Base-by-base conservation (phyloP, 2,113 vertebrate species). In the Ceyx melanurus region DNA sequence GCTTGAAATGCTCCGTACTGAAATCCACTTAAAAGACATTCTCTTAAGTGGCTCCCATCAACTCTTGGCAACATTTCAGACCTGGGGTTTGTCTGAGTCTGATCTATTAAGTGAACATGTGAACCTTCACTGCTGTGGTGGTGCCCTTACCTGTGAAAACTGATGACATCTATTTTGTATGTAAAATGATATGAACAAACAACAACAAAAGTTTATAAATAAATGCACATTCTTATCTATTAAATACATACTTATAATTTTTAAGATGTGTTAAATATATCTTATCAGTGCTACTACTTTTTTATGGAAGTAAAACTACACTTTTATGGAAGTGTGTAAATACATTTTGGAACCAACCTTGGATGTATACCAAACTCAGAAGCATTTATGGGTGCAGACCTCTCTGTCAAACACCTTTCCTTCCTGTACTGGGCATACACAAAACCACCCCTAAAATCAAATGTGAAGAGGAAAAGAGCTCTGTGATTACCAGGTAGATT, bases 401-500 rank as follows among this genome's bases (percentile, higher is more conserved):
- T 23, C 73, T 42, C 56, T 57, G 66, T 54, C 33, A 40, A 93
- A 82, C 14, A 66, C 1, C 11, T 10, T 66, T 54, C 19, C 28
- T 65, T 58, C 51, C 43, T 66, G 7, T 5, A 29, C 19, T 4
- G 10, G n/a, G 13, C 43, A 57, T 18, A 60, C 2, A 46, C 4
- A 56, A 87, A 79, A 37, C 0, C 28, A 82, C 10, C 17, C 45
- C 33, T n/a, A 46, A 72, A 83, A 88, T 15, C 11, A 64, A 75
- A 80, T 23, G 5, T 73, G 48, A 85, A 62, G 57, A 78, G 40
- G 37, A 37, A 56, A 90, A 48, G 12, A 67, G 5, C 10, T 57
- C 37, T 29, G 67, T 70, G 65, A 86, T 94, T 97, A 99, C 98
- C 98, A 66, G 98, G 97, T 13, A 98, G 91, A 66, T 98, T 97